Percentiles rank a stretch among this genome's conserved stretches.
Conservation (phyloP, 2,888 invertebrate genomes). For the Trachelus troglodyta region DNA sequence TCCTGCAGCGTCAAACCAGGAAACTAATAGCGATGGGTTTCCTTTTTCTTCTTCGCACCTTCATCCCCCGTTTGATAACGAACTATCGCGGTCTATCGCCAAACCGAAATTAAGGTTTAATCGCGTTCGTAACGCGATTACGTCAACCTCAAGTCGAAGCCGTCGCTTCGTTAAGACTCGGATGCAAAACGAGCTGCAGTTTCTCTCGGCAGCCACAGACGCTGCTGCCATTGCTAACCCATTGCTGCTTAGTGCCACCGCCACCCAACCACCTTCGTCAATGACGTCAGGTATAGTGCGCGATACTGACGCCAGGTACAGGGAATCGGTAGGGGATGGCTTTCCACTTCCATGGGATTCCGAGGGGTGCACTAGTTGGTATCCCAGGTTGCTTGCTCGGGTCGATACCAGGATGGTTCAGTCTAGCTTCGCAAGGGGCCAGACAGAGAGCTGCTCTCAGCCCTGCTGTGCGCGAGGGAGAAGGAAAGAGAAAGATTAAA, state of each 20-base stretch:
- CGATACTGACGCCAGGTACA: background rate
- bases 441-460: background rate
- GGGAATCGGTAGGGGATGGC: too few species aligned
- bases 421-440: background rate
- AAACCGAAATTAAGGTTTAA: conserved; percentile 45
- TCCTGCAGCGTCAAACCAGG: conserved; percentile 41
- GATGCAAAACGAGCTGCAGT: background rate
- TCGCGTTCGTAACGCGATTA: conserved; percentile 40
- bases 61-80: conserved; percentile 27
- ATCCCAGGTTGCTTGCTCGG: background rate
- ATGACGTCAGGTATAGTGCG: background rate
- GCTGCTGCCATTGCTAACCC: too few species aligned
- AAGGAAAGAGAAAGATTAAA: conserved; percentile 4
- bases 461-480: background rate
- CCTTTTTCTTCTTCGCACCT: conserved; percentile 20
- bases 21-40: conserved; percentile 54
- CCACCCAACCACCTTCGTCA: background rate
- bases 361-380: background rate
- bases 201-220: background rate
- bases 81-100: conserved; percentile 29
- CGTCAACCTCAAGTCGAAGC: background rate
- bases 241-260: too few species aligned
- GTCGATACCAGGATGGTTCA: background rate
- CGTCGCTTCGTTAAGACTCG: background rate
- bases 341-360: background rate